Percentiles rank a stretch among this genome's conserved stretches.
Conservation (phyloP, 2,113 vertebrate genomes). For the Seriola quinqueradiata region DNA sequence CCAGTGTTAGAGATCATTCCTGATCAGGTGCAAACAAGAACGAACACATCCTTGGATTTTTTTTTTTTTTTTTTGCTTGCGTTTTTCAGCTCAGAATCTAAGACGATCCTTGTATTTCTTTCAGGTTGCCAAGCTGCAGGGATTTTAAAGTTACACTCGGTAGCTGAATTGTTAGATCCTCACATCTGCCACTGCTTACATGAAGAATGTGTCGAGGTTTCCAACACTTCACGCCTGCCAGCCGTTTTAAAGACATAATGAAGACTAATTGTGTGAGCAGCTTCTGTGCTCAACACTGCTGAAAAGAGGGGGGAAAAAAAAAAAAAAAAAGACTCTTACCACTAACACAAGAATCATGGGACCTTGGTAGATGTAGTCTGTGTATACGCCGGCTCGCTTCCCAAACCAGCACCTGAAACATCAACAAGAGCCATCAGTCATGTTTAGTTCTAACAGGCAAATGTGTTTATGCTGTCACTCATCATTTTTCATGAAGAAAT, state of each 20-base stretch:
- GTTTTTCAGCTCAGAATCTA: constrained; percentile 1
- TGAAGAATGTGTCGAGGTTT: constrained; percentile 29
- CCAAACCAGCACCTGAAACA: constrained; percentile 97
- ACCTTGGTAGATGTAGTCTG: constrained; percentile 98
- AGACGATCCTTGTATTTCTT: background rate
- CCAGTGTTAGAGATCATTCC: background rate
- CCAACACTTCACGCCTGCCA: constrained; percentile 11
- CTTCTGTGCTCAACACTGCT: background rate
- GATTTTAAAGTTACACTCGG: constrained; percentile 20
- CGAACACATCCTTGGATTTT: constrained; percentile 4
- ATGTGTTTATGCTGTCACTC: constrained; percentile 22
- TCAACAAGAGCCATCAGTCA: constrained; percentile 19
- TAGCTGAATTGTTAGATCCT: background rate
- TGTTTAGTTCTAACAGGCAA: background rate
- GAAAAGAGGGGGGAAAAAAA: no score
- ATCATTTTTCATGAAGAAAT: background rate
- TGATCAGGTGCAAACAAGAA: background rate
- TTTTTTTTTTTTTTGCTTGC: background rate
- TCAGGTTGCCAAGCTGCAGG: background rate
- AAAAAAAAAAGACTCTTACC: constrained; percentile 84
- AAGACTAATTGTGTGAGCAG: constrained; percentile 33
- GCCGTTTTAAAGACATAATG: constrained; percentile 9
- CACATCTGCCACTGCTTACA: constrained; percentile 32
- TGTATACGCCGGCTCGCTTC: constrained; percentile 93
- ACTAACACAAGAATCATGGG: constrained; percentile 98